Evolutionary conservation across 2,113 vertebrate species (phyloP), one percentile per base, ranked within the genome.

Genomic region (Oryzias curvinotus): DNA sequence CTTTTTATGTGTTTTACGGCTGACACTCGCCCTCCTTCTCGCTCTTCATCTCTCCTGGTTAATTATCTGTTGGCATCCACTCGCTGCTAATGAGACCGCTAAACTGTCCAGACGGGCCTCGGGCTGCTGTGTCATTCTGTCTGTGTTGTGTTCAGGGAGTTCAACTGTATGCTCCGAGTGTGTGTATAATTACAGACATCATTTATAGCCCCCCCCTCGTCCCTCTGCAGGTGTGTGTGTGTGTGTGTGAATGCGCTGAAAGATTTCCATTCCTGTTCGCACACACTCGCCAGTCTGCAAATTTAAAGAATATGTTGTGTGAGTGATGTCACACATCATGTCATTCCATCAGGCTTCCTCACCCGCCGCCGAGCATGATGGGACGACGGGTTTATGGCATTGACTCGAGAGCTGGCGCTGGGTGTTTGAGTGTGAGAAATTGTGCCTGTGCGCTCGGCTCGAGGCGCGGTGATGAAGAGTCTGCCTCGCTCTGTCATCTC

Each of bases 61-160:
- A 86, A 91, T 91, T 85, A 84, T 81, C 82, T 76, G 76, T 81
- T 84, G 73, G 75, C 81, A 87, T 88, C 83, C 75, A 65, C 75
- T 51, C 53, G 58, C 77, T 68, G 73, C 86, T 91, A 91, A 90
- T 88, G 86, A 91, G 87, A 87, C 87, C 87, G 59, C 88, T 89
- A 89, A 92, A 85, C 77, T 81, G 76, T 86, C 71, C 83, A 90
- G 85, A 86, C 86, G 74, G 60, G 81, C 85, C 79, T 70, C 23
- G 5, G 76, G 82, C 78, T 28, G 48, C 57, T 60, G 1, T 66
- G 68, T 75, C 65, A 59, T 19, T 62, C 52, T 77, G 64, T 66
- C 5, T 71, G 58, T 78, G 5, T n/a, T 16, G 13, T 46, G 45
- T 72, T 74, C 12, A 26, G 14, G 26, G 56, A 74, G 65, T 77